Percentiles rank a stretch among this genome's conserved stretches.
Conservation (phyloP, 2,797 vertebrate genomes). For the Sebastes trivittatus region DNA sequence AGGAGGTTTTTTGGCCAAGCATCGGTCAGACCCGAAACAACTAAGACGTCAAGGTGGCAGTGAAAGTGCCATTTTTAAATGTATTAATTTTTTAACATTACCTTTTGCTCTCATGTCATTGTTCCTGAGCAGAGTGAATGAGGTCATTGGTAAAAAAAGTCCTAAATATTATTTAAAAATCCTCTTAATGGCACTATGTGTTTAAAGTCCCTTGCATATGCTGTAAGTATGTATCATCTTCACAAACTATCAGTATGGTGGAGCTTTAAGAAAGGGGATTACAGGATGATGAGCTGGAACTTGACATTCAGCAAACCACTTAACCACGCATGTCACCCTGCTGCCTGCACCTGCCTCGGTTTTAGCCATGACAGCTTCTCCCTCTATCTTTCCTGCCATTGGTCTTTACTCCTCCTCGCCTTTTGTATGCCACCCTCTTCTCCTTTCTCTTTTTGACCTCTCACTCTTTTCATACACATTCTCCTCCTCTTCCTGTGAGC, state of each 20-base stretch:
- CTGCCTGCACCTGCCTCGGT: conserved; percentile 37
- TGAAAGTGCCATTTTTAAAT: neutral
- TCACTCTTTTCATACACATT: conserved; percentile 11
- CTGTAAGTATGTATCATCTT: neutral
- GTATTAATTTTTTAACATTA: neutral
- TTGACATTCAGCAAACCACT: conserved; percentile 61
- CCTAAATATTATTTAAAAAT: neutral
- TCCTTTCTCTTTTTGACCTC: conserved; percentile 31
- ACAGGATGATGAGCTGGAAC: conserved; percentile 44
- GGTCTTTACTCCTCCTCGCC: neutral
- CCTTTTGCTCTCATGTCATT: neutral
- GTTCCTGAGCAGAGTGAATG: neutral
- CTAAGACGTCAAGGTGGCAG: neutral
- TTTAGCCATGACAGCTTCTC: conserved; percentile 28
- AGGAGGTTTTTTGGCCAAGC: neutral
- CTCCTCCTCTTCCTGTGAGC: neutral
- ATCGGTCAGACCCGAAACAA: neutral
- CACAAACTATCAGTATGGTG: conserved; percentile 21
- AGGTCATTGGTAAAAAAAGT: neutral
- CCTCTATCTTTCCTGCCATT: neutral
- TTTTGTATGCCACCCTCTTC: conserved; percentile 19
- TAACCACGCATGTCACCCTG: conserved; percentile 43
- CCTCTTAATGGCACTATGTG: neutral
- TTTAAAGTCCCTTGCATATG: neutral
- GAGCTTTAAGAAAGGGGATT: conserved; percentile 40